A percentile compares a stretch with the other conserved stretches of the same genome.
Evolutionary conservation across 2,797 vertebrate species (phyloP).

Genomic region (Orestias chungarensis): DNA sequence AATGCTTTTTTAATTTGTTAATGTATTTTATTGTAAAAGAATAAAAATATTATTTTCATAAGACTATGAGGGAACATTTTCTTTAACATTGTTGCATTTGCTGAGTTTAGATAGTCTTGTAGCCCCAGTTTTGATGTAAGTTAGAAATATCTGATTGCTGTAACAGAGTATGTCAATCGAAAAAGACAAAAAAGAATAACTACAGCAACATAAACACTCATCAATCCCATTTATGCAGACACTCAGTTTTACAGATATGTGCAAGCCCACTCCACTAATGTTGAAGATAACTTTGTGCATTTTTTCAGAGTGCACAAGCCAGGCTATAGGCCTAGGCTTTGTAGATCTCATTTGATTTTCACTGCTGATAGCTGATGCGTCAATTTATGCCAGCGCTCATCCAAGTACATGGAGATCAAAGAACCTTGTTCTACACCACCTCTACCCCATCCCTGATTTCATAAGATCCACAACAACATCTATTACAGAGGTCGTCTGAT

Average conservation of each 20-base stretch:
- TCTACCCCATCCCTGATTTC: conserved; percentile 60
- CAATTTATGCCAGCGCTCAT: conserved; percentile 73
- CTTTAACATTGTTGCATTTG: too few relatives aligned
- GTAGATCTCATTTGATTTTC: conserved; percentile 79
- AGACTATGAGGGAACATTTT: too few relatives aligned
- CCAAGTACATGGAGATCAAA: conserved; percentile 75
- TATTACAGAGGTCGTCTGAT: conserved; percentile 41
- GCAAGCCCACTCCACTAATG: conserved; percentile 48
- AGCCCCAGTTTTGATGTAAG: not conserved
- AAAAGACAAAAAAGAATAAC: conserved; percentile 17
- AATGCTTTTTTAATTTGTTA: too few relatives aligned
- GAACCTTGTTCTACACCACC: conserved; percentile 37
- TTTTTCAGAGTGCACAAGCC: conserved; percentile 48
- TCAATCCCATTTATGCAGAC: conserved; percentile 45
- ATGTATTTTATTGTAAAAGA: not conserved
- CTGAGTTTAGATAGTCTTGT: too few relatives aligned
- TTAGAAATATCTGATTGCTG: not conserved
- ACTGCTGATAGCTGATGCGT: conserved; percentile 67
- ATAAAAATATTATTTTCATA: not conserved
- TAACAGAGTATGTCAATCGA: conserved; percentile 1
- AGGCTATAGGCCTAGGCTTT: conserved; percentile 54
- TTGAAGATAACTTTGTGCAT: conserved; percentile 65
- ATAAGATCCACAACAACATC: conserved; percentile 67
- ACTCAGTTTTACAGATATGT: conserved; percentile 54
- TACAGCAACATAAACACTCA: conserved; percentile 41